A percentile compares a stretch with the other conserved stretches of the same genome.
Conservation (phyloP, 2,888 invertebrate genomes). For the Gryllus longicercus region DNA sequence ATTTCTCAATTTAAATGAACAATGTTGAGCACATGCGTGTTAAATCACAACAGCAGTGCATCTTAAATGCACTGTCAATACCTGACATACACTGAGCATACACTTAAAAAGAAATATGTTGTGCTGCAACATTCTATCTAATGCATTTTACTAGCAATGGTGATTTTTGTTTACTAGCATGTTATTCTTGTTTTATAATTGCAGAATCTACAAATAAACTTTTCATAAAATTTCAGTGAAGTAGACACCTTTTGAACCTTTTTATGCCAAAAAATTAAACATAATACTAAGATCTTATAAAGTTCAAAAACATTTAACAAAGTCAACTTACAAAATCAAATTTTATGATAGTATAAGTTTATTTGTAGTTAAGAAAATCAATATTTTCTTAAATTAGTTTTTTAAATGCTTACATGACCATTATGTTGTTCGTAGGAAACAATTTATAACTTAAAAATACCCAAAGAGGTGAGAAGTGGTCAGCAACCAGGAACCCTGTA, state of each 20-base stretch:
- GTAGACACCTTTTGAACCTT: no score
- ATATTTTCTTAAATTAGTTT: no score
- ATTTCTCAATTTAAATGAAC: background rate
- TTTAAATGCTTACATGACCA: background rate
- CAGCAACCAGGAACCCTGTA: background rate
- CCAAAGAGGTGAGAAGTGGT: background rate
- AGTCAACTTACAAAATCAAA: no score
- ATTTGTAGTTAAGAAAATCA: no score
- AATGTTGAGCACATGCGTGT: background rate
- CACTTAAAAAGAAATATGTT: background rate
- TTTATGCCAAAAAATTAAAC: no score
- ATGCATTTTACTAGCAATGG: background rate
- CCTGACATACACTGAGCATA: background rate
- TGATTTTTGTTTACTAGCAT: background rate
- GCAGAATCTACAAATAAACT: background rate
- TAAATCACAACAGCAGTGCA: background rate
- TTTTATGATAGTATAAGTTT: no score
- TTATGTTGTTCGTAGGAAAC: background rate
- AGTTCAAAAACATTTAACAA: no score
- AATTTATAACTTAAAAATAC: background rate
- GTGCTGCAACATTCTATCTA: background rate
- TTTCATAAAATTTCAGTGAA: background rate
- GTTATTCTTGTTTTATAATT: background rate
- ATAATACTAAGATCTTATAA: no score
- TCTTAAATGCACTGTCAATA: background rate